Conservation (phyloP, 2,113 vertebrate genomes). For the Chionis minor region DNA sequence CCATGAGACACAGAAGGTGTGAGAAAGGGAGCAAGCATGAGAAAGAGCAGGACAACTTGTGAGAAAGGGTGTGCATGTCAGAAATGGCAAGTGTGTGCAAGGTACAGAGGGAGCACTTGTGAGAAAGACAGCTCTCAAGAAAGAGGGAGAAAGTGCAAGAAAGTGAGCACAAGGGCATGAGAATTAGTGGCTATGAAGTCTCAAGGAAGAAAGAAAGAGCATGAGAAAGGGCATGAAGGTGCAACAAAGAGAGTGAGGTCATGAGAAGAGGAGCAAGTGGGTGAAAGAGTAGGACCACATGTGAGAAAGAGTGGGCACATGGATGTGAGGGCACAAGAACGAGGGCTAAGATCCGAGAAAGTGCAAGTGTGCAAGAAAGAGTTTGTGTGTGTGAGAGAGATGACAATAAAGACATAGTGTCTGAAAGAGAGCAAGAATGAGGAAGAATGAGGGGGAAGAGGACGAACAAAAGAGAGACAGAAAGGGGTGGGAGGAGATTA, state of each 20-base stretch:
- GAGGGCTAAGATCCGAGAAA: background rate
- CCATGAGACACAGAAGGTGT: background rate
- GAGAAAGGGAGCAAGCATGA: background rate
- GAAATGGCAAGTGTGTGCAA: fast-evolving
- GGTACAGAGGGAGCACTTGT: background rate
- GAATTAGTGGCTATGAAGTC: background rate
- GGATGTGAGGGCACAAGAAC: background rate
- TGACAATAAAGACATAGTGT: background rate
- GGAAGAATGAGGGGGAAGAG: background rate
- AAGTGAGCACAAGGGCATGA: background rate
- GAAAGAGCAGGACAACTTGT: background rate
- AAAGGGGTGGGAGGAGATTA: background rate
- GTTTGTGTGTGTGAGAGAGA: background rate
- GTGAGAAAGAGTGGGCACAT: background rate
- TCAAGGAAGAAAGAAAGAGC: background rate
- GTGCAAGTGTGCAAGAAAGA: background rate
- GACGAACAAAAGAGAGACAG: background rate
- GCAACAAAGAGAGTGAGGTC: background rate
- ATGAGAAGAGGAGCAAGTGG: background rate
- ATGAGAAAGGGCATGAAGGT: background rate
- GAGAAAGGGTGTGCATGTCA: background rate
- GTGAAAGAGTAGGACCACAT: background rate
- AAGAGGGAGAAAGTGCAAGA: background rate
- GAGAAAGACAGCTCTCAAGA: background rate
- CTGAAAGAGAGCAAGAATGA: background rate